Base-by-base conservation (phyloP, 2,797 vertebrate genomes). In the Picus viridis region DNA sequence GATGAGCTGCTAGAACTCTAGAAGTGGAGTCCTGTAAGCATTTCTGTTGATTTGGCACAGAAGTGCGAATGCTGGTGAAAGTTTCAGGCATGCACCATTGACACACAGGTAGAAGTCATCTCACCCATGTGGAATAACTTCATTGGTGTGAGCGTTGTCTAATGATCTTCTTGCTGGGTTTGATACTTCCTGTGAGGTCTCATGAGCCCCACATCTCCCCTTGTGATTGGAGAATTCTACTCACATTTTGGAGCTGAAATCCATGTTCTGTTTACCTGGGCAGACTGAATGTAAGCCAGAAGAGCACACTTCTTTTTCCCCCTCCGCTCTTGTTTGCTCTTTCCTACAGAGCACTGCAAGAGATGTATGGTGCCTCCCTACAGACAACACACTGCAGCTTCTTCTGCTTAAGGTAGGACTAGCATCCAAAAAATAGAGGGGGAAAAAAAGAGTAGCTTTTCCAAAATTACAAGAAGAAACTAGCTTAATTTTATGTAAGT, bases 161-260 rank as follows among this genome's bases (percentile, higher is more conserved):
- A 5, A 18, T 63, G 16, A 29, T 72, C 30, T 30, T 75, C 30
- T 30, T 67, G 16, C 15, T 49, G 20, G 2, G n/a, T 16, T 14
- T 29, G 12, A 16, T 8, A 3, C 17, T 61, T 69, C 43, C 70
- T 16, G n/a, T 0, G 0, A 13, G 2, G 5, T 63, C 16, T 86
- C 53, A 62, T 32, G n/a, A 65, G 6, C 39, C 56, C 8, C 45
- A 39, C 26, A 54, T 18, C 7, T 65, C 17, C 6, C 12, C 13
- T 61, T 10, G 1, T 51, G 16, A 3, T 2, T 58, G 20, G 9
- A 74, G 7, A 9, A 80, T 24, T 16, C 11, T 29, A 67, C 20
- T 36, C 49, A 20, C 4, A 10, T 54, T 75, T 64, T 54, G 32
- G 61, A 65, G 29, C 7, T 79, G 67, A 81, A 61, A 67, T 34